Conservation (phyloP, 2,888 invertebrate species). For the Nowickia ferox region DNA sequence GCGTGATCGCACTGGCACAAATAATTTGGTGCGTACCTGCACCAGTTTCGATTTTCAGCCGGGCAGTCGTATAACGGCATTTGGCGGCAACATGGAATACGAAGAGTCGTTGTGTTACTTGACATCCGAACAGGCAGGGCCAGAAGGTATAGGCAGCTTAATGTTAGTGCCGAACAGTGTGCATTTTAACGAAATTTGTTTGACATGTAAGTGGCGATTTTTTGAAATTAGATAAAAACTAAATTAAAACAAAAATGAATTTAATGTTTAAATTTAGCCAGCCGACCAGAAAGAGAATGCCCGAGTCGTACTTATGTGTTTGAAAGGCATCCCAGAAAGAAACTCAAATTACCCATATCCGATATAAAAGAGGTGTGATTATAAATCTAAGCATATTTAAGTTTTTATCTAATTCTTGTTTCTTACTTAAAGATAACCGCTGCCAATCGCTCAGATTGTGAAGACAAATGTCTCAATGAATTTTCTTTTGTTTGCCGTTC, state of each 20-base stretch:
- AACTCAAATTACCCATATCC: slow-evolving; percentile 90
- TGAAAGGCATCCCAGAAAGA: slow-evolving; percentile 93
- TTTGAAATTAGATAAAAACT: not conserved
- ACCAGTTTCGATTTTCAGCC: slow-evolving; percentile 96
- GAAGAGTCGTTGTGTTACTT: slow-evolving; percentile 95
- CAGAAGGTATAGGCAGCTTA: slow-evolving; percentile 94
- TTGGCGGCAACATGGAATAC: slow-evolving; percentile 91
- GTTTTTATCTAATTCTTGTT: not conserved
- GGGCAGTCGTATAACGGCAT: slow-evolving; percentile 92
- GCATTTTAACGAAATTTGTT: slow-evolving; percentile 94
- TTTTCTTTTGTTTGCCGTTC: slow-evolving; percentile 95
- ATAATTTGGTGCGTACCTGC: slow-evolving; percentile 92
- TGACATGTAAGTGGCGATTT: slow-evolving; percentile 88
- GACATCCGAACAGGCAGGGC: slow-evolving; percentile 92
- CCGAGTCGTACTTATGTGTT: slow-evolving; percentile 94
- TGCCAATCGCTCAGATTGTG: slow-evolving; percentile 93
- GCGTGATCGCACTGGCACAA: slow-evolving; percentile 89
- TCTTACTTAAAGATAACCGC: slow-evolving; percentile 85
- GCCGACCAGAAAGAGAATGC: slow-evolving; percentile 93
- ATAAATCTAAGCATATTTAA: not conserved
- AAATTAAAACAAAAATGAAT: not conserved
- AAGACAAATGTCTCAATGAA: slow-evolving; percentile 94
- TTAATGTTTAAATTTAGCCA: slow-evolving; percentile 84
- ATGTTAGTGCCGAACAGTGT: slow-evolving; percentile 95
- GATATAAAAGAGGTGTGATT: slow-evolving; percentile 90